Evolutionary conservation across 1,140 invertebrate genomes (phyloP).

Genomic region (Solenopsis fugax): DNA sequence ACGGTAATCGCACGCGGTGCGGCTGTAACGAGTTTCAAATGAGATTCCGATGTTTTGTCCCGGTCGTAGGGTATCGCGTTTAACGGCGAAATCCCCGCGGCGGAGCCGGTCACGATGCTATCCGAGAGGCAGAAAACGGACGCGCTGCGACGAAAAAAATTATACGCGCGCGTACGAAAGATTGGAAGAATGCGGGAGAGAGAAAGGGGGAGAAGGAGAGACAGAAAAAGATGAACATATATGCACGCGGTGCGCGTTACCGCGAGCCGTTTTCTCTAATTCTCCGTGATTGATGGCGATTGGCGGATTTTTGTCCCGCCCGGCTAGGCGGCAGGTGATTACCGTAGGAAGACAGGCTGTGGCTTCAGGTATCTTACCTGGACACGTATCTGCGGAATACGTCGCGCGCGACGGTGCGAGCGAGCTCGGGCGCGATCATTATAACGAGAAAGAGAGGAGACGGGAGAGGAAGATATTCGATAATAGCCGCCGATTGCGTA

Average conservation of each 20-base stretch:
- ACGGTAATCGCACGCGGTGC: conserved; percentile 48
- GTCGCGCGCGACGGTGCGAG: conserved; percentile 19
- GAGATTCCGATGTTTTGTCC: conserved; percentile 71
- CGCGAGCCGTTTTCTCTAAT: conserved; percentile 78
- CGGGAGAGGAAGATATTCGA: conserved; percentile 71
- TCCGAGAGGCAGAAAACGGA: conserved; percentile 53
- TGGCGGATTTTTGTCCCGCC: conserved; percentile 76
- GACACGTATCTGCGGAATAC: conserved; percentile 46
- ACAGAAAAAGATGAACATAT: neutral
- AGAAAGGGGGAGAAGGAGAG: neutral
- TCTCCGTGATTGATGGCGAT: conserved; percentile 81
- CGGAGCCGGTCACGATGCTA: conserved; percentile 70
- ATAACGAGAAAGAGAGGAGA: conserved; percentile 36
- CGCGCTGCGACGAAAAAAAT: conserved; percentile 40
- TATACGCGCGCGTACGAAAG: neutral
- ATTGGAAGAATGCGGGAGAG: neutral
- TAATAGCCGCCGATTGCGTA: conserved; percentile 74
- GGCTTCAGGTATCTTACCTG: conserved; percentile 49
- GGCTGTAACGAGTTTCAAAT: conserved; percentile 72
- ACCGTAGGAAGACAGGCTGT: conserved; percentile 66
- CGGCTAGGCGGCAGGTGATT: conserved; percentile 78
- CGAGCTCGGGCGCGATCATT: conserved; percentile 40
- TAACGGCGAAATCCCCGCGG: conserved; percentile 69
- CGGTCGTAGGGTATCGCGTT: conserved; percentile 73
- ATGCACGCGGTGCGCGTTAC: conserved; percentile 34